Evolutionary conservation across 1,140 invertebrate species (phyloP).

Genomic region (Harlomillsia oculata): DNA sequence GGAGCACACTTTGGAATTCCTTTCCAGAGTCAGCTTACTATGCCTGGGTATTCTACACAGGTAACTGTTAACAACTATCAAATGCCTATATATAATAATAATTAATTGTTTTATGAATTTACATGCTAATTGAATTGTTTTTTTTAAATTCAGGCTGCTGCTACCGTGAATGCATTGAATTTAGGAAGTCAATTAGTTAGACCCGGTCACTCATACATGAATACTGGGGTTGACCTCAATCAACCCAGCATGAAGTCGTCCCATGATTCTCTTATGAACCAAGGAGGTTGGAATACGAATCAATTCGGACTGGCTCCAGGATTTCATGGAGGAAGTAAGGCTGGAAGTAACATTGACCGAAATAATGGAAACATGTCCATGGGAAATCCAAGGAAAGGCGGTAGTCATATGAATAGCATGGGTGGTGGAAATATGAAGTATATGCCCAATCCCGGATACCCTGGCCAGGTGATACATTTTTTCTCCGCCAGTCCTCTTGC

Average conservation of each 20-base stretch:
- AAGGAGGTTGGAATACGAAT: slow-evolving; percentile 14
- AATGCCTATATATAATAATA: too few species aligned
- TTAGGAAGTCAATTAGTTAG: slow-evolving; percentile 12
- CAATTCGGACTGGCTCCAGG: slow-evolving; percentile 10
- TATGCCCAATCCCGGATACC: slow-evolving; percentile 14
- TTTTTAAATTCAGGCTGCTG: slow-evolving; percentile 14
- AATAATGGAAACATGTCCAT: slow-evolving; percentile 13
- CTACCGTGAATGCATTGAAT: slow-evolving; percentile 20
- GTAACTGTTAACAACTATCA: background rate
- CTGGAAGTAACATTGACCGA: slow-evolving; percentile 8
- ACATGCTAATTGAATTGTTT: background rate
- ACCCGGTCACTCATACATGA: slow-evolving; percentile 15
- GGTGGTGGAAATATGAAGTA: slow-evolving; percentile 2
- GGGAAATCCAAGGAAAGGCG: slow-evolving; percentile 11
- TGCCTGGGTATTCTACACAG: slow-evolving; percentile 21
- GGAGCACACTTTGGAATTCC: slow-evolving; percentile 1
- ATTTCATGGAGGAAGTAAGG: slow-evolving; percentile 15
- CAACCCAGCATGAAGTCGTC: slow-evolving; percentile 4
- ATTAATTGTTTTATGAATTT: background rate
- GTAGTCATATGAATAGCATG: slow-evolving; percentile 7
- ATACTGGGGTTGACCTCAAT: slow-evolving; percentile 13
- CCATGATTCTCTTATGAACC: slow-evolving; percentile 22
- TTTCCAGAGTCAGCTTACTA: slow-evolving; percentile 1
- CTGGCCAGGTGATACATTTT: slow-evolving; percentile 23
- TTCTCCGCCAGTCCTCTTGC: too few species aligned